Conservation (phyloP, 2,888 invertebrate genomes). For the Yponomeuta malinellus region DNA sequence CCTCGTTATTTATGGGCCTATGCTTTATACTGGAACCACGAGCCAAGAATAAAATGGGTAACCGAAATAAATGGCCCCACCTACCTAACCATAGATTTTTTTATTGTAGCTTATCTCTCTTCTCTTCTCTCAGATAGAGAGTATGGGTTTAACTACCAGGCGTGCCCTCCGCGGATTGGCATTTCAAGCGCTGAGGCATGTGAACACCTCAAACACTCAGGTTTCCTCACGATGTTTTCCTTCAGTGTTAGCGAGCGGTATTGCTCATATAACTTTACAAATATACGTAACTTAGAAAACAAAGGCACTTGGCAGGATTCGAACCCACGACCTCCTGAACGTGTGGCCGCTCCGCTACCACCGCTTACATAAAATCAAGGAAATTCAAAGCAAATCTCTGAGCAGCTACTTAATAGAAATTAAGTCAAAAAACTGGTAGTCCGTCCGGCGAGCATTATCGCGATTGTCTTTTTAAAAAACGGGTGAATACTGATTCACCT, state of each 20-base stretch:
- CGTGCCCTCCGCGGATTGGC: too few relatives aligned
- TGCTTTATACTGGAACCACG: slow-evolving; percentile 70
- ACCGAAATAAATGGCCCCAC: slow-evolving; percentile 66
- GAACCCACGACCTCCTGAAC: too few relatives aligned
- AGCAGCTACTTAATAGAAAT: slow-evolving; percentile 50
- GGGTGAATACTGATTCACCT: slow-evolving; percentile 29
- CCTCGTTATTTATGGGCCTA: slow-evolving; percentile 72
- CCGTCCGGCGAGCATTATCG: slow-evolving; percentile 20
- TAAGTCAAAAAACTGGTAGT: slow-evolving; percentile 47
- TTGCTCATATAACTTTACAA: too few relatives aligned
- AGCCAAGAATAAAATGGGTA: slow-evolving; percentile 71
- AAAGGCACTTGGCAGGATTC: too few relatives aligned
- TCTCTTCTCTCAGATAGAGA: not conserved
- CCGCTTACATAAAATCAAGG: slow-evolving; percentile 40
- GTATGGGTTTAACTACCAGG: too few relatives aligned
- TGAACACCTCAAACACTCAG: too few relatives aligned
- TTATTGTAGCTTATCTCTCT: not conserved
- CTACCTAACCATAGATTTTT: slow-evolving; percentile 36
- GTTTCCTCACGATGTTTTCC: too few relatives aligned
- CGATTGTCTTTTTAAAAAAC: slow-evolving; percentile 32
- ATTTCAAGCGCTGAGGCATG: too few relatives aligned
- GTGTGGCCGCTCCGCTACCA: slow-evolving; percentile 18
- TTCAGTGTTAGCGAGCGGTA: too few relatives aligned
- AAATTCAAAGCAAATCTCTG: slow-evolving; percentile 45
- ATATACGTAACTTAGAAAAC: too few relatives aligned